Evolutionary conservation across 2,113 vertebrate genomes (phyloP), one percentile per base, ranked within the genome.

Genomic region (Pholis gunnellus): DNA sequence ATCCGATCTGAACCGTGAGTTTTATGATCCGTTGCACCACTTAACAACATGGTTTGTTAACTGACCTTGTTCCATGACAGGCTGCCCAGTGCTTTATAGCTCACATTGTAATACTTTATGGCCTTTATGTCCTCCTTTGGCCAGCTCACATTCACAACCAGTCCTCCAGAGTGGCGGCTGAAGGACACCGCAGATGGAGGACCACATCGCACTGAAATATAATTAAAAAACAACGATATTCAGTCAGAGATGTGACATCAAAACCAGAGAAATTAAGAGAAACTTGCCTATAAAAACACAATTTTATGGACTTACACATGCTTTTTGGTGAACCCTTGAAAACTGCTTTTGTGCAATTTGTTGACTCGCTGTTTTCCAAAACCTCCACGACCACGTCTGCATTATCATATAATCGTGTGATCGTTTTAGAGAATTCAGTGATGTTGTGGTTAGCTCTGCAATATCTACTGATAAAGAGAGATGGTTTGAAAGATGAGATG

Each of bases 121-220:
- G 0, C 0, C 0, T n/a, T 75, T 0, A 1, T 34, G 5, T 90
- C 69, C 0, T 2, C 18, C 18, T 1, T 0, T 4, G 6, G 2
- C 95, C 94, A 96, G 9, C 5, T 77, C 27, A 91, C 88, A 1
- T 11, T 61, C 34, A 94, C 76, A 4, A 17, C 4, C 6, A 95
- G 78, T n/a, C 34, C 60, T 10, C 92, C 90, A 17, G 75, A 72
- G 10, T 22, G 38, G 29, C 94, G 85, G 4, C 67, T 66, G 66
- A 94, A 93, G 54, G 9, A 15, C 18, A 78, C 91, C 0, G 8
- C 7, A 9, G 0, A 0, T 1, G 91, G 92, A 60, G 93, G 92
- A 34, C 34, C 85, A 69, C 95, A 96, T 20, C 75, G 83, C 9
- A 77, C 95, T 96, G 80, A 66, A 88, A 90, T 14, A 56, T 9